Base-by-base conservation (phyloP, 1,140 invertebrate species). In the Bombus terrestris region DNA sequence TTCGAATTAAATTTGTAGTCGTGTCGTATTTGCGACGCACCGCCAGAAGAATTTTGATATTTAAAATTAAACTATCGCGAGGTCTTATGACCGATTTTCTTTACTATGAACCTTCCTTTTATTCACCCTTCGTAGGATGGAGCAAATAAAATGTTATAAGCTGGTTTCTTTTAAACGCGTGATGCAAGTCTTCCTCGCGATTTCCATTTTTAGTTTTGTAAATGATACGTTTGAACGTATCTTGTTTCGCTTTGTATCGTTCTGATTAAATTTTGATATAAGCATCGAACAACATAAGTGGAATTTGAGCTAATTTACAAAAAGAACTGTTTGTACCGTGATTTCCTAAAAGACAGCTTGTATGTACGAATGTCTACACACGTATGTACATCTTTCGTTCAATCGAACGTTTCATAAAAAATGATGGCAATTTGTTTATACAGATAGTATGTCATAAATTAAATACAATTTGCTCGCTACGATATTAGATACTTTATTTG, bases 1-100 rank as follows among this genome's bases (percentile, higher is more conserved):
- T 79, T 43, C 22, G 22, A 79, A 68, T 79, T 66, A 79, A 79
- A 66, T 25, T 25, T 25, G 12, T 18, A 35, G n/a, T 47, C 43
- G 32, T 53, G 28, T 47, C 28, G 13, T 43, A 35, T 47, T 79
- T 43, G 68, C 43, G 18, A 22, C 5, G 59, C 4, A n/a, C 12
- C 4, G 59, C 3, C 28, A 37, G 22, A 68, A 68, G 18, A 35
- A 35, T 35, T 15, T 53, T 22, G 5, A n/a, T 68, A 35, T 22
- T 68, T 68, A 9, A 25, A 69, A 69, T 8, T 12, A 22, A 69
- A 37, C 68, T 35, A 25, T 69, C 22, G 28, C 2, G 18, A 15
- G 32, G 0, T 8, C 9, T 35, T 73, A 43, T 22, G 15, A 47
- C 12, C 15, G 47, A 53, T 73, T 53, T 69, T 74, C 9, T 18